phyloP scores from a whole-genome alignment of 2,888 invertebrate genomes.

The Cheilosia impressa region DNA sequence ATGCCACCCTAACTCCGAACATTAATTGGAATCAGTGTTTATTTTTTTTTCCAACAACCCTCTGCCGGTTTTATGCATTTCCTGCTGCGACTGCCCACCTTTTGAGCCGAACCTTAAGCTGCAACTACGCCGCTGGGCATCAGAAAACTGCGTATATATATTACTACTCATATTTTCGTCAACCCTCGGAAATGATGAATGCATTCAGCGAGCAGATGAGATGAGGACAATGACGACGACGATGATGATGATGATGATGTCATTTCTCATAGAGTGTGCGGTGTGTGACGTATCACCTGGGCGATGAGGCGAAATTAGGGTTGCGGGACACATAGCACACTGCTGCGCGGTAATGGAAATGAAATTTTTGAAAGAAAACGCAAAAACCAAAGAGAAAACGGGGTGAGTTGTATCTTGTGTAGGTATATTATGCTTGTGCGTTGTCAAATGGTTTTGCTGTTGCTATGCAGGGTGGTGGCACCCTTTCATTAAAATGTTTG shows the following conservation, averaged over 20 bases:
- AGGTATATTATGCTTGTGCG: background rate
- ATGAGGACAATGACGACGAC: slow-evolving; percentile 40
- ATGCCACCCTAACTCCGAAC: slow-evolving; percentile 27
- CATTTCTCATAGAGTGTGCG: slow-evolving; percentile 50
- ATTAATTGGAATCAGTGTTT: slow-evolving; percentile 61
- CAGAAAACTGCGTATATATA: background rate
- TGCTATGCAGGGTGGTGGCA: slow-evolving; percentile 57
- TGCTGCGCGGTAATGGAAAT: slow-evolving; percentile 59
- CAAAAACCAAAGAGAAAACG: slow-evolving; percentile 36
- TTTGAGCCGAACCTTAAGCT: slow-evolving; percentile 34
- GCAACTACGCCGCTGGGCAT: slow-evolving; percentile 8
- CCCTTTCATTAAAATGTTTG: slow-evolving; percentile 34
- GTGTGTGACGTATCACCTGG: slow-evolving; percentile 51
- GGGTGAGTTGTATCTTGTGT: slow-evolving; percentile 23
- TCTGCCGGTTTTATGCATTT: slow-evolving; percentile 21
- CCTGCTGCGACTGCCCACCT: slow-evolving; percentile 56
- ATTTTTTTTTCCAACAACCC: background rate
- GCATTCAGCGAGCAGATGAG: slow-evolving; percentile 43
- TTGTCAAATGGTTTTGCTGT: slow-evolving; percentile 29
- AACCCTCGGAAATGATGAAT: slow-evolving; percentile 43
- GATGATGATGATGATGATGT: slow-evolving; percentile 59
- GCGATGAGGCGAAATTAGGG: slow-evolving; percentile 70
- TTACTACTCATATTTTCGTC: slow-evolving; percentile 4
- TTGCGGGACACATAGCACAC: slow-evolving; percentile 49
- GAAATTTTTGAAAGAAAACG: slow-evolving; percentile 46